phyloP scores from a whole-genome alignment of 2,113 vertebrate species.

The Phaethon lepturus region DNA sequence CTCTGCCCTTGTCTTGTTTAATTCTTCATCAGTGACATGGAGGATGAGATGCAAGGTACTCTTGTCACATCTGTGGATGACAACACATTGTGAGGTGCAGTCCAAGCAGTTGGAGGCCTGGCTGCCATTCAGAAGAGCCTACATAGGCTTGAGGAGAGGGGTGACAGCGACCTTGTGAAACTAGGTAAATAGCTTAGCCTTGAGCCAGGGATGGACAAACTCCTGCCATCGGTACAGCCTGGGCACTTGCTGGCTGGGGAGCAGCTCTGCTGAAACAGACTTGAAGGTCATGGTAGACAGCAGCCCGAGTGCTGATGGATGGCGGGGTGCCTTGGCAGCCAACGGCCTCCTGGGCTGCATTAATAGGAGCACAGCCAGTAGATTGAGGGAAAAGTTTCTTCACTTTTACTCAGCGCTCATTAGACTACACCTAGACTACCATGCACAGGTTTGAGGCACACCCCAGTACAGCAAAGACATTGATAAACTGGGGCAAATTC shows the following conservation, averaged over 20 bases:
- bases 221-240: accelerated
- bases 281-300: not conserved
- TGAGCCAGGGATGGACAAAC: not conserved
- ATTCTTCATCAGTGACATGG: not conserved
- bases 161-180: not conserved
- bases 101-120: not conserved
- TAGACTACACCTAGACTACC: not conserved
- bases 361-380: not conserved
- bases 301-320: accelerated
- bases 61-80: not conserved
- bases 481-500: not conserved
- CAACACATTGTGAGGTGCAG: not conserved
- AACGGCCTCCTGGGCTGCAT: accelerated
- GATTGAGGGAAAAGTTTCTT: not conserved
- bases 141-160: not conserved
- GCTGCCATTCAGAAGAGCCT: not conserved
- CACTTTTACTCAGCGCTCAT: not conserved
- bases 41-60: not conserved
- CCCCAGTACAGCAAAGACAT: not conserved
- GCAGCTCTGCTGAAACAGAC: not conserved
- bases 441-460: not conserved
- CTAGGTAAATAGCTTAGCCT: not conserved
- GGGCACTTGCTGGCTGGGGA: not conserved
- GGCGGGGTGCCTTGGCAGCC: not conserved
- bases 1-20: not conserved